Base-by-base conservation (phyloP, 2,888 invertebrate genomes). In the Hemaris fuciformis region DNA sequence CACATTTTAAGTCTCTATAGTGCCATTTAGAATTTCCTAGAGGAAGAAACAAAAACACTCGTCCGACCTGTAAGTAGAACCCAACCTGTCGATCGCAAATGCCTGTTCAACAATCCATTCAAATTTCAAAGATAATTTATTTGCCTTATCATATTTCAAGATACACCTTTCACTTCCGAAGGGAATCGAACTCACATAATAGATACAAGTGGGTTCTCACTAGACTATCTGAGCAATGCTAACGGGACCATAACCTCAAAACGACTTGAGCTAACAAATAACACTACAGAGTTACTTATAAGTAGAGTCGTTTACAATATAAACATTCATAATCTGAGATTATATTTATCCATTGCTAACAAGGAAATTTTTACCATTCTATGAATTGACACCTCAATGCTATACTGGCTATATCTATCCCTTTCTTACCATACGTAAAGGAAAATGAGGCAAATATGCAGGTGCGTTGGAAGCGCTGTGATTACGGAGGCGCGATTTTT, bases 401-500 rank as follows among this genome's bases (percentile, higher is more conserved):
- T 70, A 78, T 68, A 70, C 70, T 10, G 8, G 3, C 38, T 66
- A 62, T 64, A 48, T 22, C 66, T 58, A 27, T 82, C 87, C 69
- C 76, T 67, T 58, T 83, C 68, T 53, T 60, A 68, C 68, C 23
- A 22, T 38, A 61, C 53, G 6, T n/a, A 6, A 38, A 63, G 4
- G 74, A 83, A 53, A 69, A 74, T 71, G 80, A 81, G 27, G 58
- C 68, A 68, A 41, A 10, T 64, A 66, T 53, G 79, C 84, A 83
- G 83, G 77, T 84, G 84, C 76, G 77, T 77, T 78, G 75, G 74
- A 70, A 60, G 67, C 71, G 68, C 63, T 62, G 73, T 74, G 75
- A 81, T 83, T 76, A 81, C 77, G 74, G 76, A 79, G 77, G 87
- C 88, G 87, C 71, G 79, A 87, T 79, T 78, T 86, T 80, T 81